Evolutionary conservation across 2,888 invertebrate species (phyloP).

Genomic region (Drosophila quinaria): DNA sequence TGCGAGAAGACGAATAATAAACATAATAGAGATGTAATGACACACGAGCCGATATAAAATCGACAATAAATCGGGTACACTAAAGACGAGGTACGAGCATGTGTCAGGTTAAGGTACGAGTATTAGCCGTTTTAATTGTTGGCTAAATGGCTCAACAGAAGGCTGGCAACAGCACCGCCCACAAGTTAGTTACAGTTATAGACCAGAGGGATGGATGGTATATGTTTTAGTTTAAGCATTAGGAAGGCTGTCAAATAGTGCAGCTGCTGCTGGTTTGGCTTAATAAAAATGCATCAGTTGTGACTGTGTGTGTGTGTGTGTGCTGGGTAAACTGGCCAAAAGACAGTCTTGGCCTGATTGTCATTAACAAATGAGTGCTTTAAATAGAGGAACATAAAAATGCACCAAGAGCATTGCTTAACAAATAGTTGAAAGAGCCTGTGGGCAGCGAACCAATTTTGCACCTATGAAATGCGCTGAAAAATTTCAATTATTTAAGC

Average conservation of each 20-base stretch:
- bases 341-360: conserved; percentile 42
- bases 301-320: not conserved
- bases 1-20: conserved; percentile 1
- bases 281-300: conserved; percentile 32
- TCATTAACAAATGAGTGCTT: conserved; percentile 65
- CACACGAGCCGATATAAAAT: conserved; percentile 16
- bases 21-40: conserved; percentile 20
- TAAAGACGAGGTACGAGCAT: not conserved
- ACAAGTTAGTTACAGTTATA: conserved; percentile 22
- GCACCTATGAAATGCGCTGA: conserved; percentile 61
- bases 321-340: not conserved
- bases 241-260: conserved; percentile 19
- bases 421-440: conserved; percentile 36
- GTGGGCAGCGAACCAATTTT: conserved; percentile 50
- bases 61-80: conserved; percentile 21
- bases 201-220: conserved; percentile 19
- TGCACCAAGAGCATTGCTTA: conserved; percentile 48
- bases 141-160: conserved; percentile 11
- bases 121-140: conserved; percentile 6
- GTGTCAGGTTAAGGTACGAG: conserved; percentile 15
- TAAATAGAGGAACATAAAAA: conserved; percentile 48
- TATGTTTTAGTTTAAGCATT: conserved; percentile 17
- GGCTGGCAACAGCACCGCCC: conserved; percentile 42
- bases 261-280: conserved; percentile 30
- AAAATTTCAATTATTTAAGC: conserved; percentile 69